A percentile compares a stretch with the other conserved stretches of the same genome.
Evolutionary conservation across 2,888 invertebrate genomes (phyloP).

Genomic region (Meiosimyza decipiens): DNA sequence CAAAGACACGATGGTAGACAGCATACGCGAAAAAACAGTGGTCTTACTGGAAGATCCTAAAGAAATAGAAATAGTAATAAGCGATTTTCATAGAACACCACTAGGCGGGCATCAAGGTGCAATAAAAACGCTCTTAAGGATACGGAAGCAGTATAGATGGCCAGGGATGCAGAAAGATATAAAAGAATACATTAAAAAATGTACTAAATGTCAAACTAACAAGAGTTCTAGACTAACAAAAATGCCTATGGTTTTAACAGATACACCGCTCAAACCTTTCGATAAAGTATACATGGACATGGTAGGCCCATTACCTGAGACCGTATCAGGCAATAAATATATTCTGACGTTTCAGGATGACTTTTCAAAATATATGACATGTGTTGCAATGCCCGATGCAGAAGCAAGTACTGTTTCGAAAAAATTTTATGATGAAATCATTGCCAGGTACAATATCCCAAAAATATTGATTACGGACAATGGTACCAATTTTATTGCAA

Average conservation of each 20-base stretch:
- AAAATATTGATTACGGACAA: slow-evolving; percentile 34
- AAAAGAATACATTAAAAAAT: too few relatives aligned
- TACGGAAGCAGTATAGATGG: too few relatives aligned
- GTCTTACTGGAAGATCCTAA: background rate
- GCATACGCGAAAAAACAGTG: too few relatives aligned
- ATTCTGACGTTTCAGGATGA: background rate
- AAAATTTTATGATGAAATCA: background rate
- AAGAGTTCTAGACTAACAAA: too few relatives aligned
- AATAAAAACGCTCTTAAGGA: slow-evolving; percentile 3
- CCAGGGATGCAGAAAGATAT: too few relatives aligned
- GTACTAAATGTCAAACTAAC: too few relatives aligned
- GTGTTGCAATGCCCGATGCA: slow-evolving; percentile 31
- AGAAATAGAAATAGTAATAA: slow-evolving; percentile 7
- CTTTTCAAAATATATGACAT: background rate
- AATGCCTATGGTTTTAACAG: too few relatives aligned
- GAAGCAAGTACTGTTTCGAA: slow-evolving; percentile 35
- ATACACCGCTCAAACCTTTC: too few relatives aligned
- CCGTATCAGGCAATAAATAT: slow-evolving; percentile 28
- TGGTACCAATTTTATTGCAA: slow-evolving; percentile 27
- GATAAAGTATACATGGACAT: too few relatives aligned
- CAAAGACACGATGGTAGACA: too few relatives aligned
- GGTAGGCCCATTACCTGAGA: background rate
- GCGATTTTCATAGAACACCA: background rate
- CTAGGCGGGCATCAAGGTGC: slow-evolving; percentile 14
- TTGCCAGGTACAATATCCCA: slow-evolving; percentile 30